Evolutionary conservation across 2,888 invertebrate species (phyloP), one percentile per base, ranked within the genome.

Genomic region (Lymantria monacha): DNA sequence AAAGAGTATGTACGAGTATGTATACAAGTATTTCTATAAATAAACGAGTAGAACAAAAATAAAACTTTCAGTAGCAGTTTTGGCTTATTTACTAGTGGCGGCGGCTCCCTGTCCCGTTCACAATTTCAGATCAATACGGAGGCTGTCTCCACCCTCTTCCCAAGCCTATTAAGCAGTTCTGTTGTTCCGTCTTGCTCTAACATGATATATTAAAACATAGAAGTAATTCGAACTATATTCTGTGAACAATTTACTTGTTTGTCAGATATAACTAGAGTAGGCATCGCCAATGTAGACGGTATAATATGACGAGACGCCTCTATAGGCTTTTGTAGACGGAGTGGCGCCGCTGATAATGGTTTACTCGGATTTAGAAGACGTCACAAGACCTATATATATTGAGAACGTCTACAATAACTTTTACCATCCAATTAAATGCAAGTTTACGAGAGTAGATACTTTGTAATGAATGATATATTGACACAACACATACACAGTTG

Each of bases 81-180:
- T 64, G 63, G 62, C 68, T 72, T 81, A 78, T 83, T 82, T 78
- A 80, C 72, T 73, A 70, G 67, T 69, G 68, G 58, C 68, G 70
- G 68, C 72, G 37, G 45, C 22, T 47, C 46, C 36, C 41, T 42
- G 48, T 48, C 37, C 52, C 42, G 52, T 48, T 52, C 44, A 37
- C 48, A 68, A 74, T 76, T 76, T 66, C 65, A 80, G 85, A 87
- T 88, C 87, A 82, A 88, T 88, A 88, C 85, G 73, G 74, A 81
- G 79, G 72, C 78, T 79, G 79, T 78, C 79, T 81, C 79, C 79
- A 71, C 76, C 76, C 80, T 71, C 70, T 63, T 61, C 55, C 66
- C 64, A 60, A 62, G 59, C 60, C 63, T 65, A 67, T 61, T 59
- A 62, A 66, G 59, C 64, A 68, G 53, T 64, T 61, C 53, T 48